These are phyloP conservation scores for Meiosimyza decipiens DNA, from an alignment of 2,888 invertebrate genomes.

Conservation along the genomic window DNA sequence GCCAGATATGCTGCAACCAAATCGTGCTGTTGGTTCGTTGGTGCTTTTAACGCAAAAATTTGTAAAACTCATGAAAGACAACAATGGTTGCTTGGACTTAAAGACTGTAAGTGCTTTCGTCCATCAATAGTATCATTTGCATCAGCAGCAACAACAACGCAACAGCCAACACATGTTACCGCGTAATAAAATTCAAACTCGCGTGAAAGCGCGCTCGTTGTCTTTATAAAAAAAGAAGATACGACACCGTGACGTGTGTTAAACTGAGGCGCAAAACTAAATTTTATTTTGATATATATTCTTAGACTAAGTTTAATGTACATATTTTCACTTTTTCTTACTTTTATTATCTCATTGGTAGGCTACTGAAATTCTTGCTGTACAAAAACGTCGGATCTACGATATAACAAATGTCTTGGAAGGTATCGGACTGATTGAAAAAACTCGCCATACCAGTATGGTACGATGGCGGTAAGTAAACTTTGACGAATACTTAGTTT, in stretches of 20 bases:
- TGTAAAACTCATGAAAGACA: slow-evolving; percentile 62
- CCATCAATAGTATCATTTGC: neutral
- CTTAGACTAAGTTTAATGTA: neutral
- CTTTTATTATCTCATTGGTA: slow-evolving; percentile 53
- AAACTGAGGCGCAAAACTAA: slow-evolving; percentile 37
- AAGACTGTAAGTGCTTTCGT: slow-evolving; percentile 58
- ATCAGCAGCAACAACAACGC: neutral
- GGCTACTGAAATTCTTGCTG: slow-evolving; percentile 81
- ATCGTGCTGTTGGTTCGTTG: slow-evolving; percentile 62
- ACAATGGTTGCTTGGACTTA: slow-evolving; percentile 62
- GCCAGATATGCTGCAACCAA: slow-evolving; percentile 42
- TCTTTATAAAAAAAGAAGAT: slow-evolving; percentile 2
- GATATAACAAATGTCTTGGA: slow-evolving; percentile 86
- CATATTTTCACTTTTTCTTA: slow-evolving; percentile 4
- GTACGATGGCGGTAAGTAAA: slow-evolving; percentile 80
- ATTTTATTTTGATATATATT: slow-evolving; percentile 15
- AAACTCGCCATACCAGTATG: slow-evolving; percentile 79
- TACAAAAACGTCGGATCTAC: slow-evolving; percentile 83
- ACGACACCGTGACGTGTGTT: slow-evolving; percentile 5
- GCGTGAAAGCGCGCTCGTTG: slow-evolving; percentile 25
- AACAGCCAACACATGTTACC: too few relatives aligned
- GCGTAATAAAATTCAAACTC: slow-evolving; percentile 20
- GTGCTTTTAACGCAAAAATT: slow-evolving; percentile 65
- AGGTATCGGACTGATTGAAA: slow-evolving; percentile 83
- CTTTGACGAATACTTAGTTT: too few relatives aligned